Evolutionary conservation across 2,797 vertebrate genomes (phyloP), one percentile per base, ranked within the genome.

Genomic region (Peromyscus aztecus): DNA sequence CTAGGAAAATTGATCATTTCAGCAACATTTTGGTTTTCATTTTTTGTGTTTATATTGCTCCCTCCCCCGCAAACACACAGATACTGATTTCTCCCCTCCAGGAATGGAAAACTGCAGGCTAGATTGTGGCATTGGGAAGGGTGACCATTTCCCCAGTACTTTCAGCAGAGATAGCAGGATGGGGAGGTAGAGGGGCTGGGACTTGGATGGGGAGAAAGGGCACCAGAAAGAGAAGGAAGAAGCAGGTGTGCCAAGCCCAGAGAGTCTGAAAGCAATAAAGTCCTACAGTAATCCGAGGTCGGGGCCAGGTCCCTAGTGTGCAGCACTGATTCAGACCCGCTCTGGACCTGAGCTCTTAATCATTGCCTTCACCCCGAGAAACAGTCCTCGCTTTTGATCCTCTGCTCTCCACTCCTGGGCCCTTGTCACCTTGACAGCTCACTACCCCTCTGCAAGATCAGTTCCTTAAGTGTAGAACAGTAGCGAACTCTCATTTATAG

Each of bases 211-310:
- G 55, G 24, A 91, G 31, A 63, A 86, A 87, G 85, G 90, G 76
- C 71, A 43, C 37, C 0, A 0, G 92, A 85, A 88, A 46, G 61
- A 69, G 76, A 43, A 77, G 43, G 71, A 71, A n/a, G 73, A 49
- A 71, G 76, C 6, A 7, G 83, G 59, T n/a, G 76, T 65, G 59
- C 80, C 29, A 63, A 46, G 84, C 65, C 24, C 34, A 24, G 59
- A 81, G 87, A 57, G 43, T 63, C 81, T 43, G 89, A 90, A 96
- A 94, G 90, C 55, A 85, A 85, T 97, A 90, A 95, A 92, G 90
- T 52, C 76, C 49, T 57, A 11, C 52, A 59, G 95, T 90, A 40
- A 69, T 90, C 94, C 49, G 83, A 93, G 88, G 71, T 90, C 0
- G 29, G 84, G 85, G 88, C 84, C 88, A 85, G 75, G 71, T 94